Evolutionary conservation across 2,797 vertebrate genomes (phyloP).

Genomic region (Coregonus suidteri): DNA sequence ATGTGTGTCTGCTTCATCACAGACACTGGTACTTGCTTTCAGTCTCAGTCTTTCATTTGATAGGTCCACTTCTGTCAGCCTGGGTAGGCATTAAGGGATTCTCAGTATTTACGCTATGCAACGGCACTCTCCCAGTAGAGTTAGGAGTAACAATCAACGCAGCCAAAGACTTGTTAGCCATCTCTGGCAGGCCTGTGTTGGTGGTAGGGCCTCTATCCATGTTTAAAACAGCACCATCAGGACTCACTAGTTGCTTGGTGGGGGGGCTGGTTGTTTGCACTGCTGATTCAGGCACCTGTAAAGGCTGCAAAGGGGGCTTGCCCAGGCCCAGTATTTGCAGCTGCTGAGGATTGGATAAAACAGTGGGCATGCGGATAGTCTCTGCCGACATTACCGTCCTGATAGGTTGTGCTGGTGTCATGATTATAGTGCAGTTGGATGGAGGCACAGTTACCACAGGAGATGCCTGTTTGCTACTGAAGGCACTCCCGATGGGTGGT

Average conservation of each 20-base stretch:
- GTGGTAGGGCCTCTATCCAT: slow-evolving; percentile 73
- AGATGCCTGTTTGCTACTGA: slow-evolving; percentile 58
- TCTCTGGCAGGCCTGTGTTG: slow-evolving; percentile 37
- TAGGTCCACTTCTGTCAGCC: slow-evolving; percentile 78
- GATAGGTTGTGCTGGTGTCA: slow-evolving; percentile 56
- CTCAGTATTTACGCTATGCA: slow-evolving; percentile 54
- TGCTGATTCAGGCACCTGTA: slow-evolving; percentile 64
- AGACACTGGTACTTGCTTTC: slow-evolving; percentile 19
- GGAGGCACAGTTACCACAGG: slow-evolving; percentile 58
- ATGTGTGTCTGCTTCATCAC: slow-evolving; percentile 27
- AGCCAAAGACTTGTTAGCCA: slow-evolving; percentile 47
- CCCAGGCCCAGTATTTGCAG: slow-evolving; percentile 28
- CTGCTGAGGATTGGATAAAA: slow-evolving; percentile 45
- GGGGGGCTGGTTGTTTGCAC: slow-evolving; percentile 66
- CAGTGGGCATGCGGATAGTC: slow-evolving; percentile 38
- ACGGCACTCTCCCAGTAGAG: slow-evolving; percentile 68
- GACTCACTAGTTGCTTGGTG: slow-evolving; percentile 88
- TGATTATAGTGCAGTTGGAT: slow-evolving; percentile 54
- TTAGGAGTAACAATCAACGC: slow-evolving; percentile 66
- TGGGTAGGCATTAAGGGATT: slow-evolving; percentile 70
- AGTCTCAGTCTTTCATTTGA: slow-evolving; percentile 63
- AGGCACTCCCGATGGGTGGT: slow-evolving; percentile 73
- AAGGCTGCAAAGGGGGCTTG: slow-evolving; percentile 53
- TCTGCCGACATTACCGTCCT: slow-evolving; percentile 46
- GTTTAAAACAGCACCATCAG: slow-evolving; percentile 88